phyloP scores from a whole-genome alignment of 35 echinoderm and acorn worm species.

The Holothuria glaberrima region DNA sequence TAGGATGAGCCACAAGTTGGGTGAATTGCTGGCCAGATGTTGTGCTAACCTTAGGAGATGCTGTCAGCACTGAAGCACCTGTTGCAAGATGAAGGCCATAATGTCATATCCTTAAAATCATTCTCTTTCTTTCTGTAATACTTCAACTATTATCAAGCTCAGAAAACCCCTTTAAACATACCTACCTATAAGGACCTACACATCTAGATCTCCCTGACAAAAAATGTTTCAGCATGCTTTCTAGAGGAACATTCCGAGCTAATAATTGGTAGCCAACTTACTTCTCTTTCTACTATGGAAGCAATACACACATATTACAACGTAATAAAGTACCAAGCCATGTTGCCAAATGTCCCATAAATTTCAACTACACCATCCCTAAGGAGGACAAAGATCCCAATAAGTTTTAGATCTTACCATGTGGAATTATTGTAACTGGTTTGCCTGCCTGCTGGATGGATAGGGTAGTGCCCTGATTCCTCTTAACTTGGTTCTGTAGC shows the following conservation, averaged over 20 bases:
- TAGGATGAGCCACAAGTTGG: slow-evolving; percentile 47
- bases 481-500: slow-evolving; percentile 74
- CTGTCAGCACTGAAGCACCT: slow-evolving; percentile 71
- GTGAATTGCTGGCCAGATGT: slow-evolving; percentile 33
- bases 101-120: too few relatives aligned
- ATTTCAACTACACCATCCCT: neutral
- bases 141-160: too few relatives aligned
- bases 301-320: neutral
- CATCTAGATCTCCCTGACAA: too few relatives aligned
- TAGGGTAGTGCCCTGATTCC: slow-evolving; percentile 57
- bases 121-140: too few relatives aligned
- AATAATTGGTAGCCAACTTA: neutral
- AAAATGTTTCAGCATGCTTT: too few relatives aligned
- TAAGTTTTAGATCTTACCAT: slow-evolving; percentile 49
- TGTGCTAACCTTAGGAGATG: slow-evolving; percentile 66
- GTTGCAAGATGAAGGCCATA: neutral
- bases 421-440: slow-evolving; percentile 92
- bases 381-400: neutral
- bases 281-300: neutral
- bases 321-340: neutral
- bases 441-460: slow-evolving; percentile 87
- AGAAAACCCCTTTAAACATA: too few relatives aligned
- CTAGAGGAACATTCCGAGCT: too few relatives aligned
- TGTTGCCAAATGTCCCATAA: neutral
- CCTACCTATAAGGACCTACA: too few relatives aligned